Percentiles rank a stretch among this genome's conserved stretches.
These are phyloP conservation scores for Drosophila murphyi DNA, from an alignment of 1,140 invertebrate species.

Conservation along the genomic window DNA sequence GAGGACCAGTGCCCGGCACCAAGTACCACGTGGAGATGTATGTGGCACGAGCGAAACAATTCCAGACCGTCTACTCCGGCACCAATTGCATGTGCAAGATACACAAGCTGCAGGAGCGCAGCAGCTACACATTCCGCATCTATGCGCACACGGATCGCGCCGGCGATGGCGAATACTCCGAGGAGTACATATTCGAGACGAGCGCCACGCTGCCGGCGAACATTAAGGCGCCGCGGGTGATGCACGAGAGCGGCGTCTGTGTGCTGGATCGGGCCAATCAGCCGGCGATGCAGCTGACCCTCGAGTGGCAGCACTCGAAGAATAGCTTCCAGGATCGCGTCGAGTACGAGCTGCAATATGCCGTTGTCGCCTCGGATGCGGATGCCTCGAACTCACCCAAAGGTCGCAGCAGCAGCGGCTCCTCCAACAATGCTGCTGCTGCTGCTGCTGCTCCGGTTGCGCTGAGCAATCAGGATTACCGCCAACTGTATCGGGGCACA, in stretches of 20 bases:
- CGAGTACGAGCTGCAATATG: constrained; percentile 80
- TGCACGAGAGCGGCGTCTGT: constrained; percentile 78
- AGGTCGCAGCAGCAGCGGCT: constrained; percentile 47
- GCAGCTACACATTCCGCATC: constrained; percentile 92
- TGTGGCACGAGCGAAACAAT: constrained; percentile 87
- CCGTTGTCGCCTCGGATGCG: constrained; percentile 43
- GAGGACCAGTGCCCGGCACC: constrained; percentile 86
- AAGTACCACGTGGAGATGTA: constrained; percentile 93
- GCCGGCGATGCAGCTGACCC: constrained; percentile 82
- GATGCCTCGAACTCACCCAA: constrained; percentile 55
- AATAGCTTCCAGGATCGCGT: constrained; percentile 79
- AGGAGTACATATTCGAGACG: constrained; percentile 89
- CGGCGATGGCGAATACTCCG: constrained; percentile 91
- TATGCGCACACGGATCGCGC: constrained; percentile 91
- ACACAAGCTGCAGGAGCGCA: constrained; percentile 91
- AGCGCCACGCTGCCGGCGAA: constrained; percentile 90
- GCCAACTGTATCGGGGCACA: constrained; percentile 89
- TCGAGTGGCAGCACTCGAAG: constrained; percentile 86
- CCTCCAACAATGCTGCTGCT: constrained; percentile 42
- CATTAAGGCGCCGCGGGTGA: constrained; percentile 88
- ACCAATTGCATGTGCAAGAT: constrained; percentile 91
- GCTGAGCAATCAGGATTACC: constrained; percentile 69
- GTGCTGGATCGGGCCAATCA: constrained; percentile 61
- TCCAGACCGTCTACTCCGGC: constrained; percentile 91
- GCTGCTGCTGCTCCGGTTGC: constrained; percentile 44